Percentiles rank a stretch among this genome's conserved stretches.
Conservation (phyloP, 2,888 invertebrate genomes). For the Drosophila neoperkinsi region DNA sequence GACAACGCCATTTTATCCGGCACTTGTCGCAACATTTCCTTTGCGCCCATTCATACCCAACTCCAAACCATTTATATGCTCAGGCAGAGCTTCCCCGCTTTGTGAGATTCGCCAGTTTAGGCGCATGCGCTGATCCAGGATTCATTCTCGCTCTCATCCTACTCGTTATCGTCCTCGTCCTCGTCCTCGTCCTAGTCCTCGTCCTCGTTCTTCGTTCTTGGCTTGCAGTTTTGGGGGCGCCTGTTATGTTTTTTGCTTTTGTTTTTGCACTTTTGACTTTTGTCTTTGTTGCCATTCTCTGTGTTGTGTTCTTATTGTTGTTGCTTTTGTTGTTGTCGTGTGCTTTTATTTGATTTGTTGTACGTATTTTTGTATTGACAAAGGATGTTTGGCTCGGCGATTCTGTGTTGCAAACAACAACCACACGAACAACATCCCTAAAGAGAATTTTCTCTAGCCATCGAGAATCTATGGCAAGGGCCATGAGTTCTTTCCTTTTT, state of each 20-base stretch:
- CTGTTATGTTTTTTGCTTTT: slow-evolving; percentile 42
- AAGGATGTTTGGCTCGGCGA: slow-evolving; percentile 81
- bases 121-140: slow-evolving; percentile 54
- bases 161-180: slow-evolving; percentile 2
- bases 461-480: slow-evolving; percentile 55
- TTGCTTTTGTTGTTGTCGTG: slow-evolving; percentile 38
- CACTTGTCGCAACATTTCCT: slow-evolving; percentile 41
- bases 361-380: slow-evolving; percentile 78
- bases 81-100: slow-evolving; percentile 56
- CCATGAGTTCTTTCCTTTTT: slow-evolving; percentile 19
- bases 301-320: slow-evolving; percentile 29
- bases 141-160: slow-evolving; percentile 13
- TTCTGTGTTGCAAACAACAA: slow-evolving; percentile 57
- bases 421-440: slow-evolving; percentile 51
- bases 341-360: slow-evolving; percentile 71
- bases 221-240: slow-evolving; percentile 62
- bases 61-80: slow-evolving; percentile 4
- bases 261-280: slow-evolving; percentile 72
- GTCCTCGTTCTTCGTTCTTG: slow-evolving; percentile 5
- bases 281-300: slow-evolving; percentile 70
- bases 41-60: slow-evolving; percentile 15
- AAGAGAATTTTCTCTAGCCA: slow-evolving; percentile 60
- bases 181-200: slow-evolving; percentile 12
- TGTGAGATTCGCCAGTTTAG: slow-evolving; percentile 52
- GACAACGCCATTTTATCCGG: slow-evolving; percentile 70